These are phyloP conservation scores for Bombylius major DNA, from an alignment of 2,888 invertebrate species.

Conservation along the genomic window DNA sequence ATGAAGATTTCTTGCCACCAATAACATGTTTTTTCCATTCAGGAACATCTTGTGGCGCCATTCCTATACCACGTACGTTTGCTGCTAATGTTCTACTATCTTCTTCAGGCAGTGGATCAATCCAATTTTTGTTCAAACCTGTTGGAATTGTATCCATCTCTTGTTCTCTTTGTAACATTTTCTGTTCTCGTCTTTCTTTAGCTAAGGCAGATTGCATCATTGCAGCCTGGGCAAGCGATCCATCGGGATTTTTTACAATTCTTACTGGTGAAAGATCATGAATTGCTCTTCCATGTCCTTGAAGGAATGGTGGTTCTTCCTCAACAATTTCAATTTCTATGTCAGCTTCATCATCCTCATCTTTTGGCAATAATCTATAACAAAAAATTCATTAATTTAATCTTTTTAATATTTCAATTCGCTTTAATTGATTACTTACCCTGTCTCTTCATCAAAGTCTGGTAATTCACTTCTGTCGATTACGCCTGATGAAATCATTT, in stretches of 20 bases:
- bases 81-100: slow-evolving; percentile 59
- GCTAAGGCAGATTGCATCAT: slow-evolving; percentile 99
- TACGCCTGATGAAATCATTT: slow-evolving; percentile 88
- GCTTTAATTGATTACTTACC: slow-evolving; percentile 36
- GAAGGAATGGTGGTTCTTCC: slow-evolving; percentile 94
- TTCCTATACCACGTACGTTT: slow-evolving; percentile 72
- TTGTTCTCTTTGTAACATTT: slow-evolving; percentile 88
- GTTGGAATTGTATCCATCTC: slow-evolving; percentile 79
- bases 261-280: slow-evolving; percentile 88
- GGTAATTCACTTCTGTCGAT: slow-evolving; percentile 89
- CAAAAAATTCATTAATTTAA: background rate
- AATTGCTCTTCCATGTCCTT: slow-evolving; percentile 80
- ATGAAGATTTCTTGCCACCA: slow-evolving; percentile 94
- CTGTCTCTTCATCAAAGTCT: slow-evolving; percentile 95
- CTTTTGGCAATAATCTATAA: slow-evolving; percentile 59
- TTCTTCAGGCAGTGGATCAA: slow-evolving; percentile 84
- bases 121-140: slow-evolving; percentile 86
- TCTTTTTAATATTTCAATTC: background rate
- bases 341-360: slow-evolving; percentile 91
- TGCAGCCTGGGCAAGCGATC: slow-evolving; percentile 95
- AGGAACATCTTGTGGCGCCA: slow-evolving; percentile 80
- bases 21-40: slow-evolving; percentile 99
- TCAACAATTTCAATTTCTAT: slow-evolving; percentile 97
- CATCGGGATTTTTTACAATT: slow-evolving; percentile 98
- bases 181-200: slow-evolving; percentile 91